Conservation (phyloP, 1,140 invertebrate genomes). For the Solenopsis invicta region DNA sequence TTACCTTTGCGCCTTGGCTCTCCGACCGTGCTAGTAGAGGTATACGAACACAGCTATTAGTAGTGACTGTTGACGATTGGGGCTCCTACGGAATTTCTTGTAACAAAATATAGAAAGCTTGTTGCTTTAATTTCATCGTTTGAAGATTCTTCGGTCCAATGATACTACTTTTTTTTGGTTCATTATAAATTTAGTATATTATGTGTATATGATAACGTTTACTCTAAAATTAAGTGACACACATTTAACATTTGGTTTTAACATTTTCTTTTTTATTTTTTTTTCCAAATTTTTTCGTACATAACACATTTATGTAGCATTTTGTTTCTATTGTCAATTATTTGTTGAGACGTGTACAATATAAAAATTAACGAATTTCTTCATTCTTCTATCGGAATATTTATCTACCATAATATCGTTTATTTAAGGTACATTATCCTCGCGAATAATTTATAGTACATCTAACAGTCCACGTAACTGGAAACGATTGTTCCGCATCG, state of each 20-base stretch:
- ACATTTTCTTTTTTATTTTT: neutral
- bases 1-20: neutral
- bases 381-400: neutral
- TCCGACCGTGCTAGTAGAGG: neutral
- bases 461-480: conserved; percentile 5
- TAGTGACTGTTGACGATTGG: neutral
- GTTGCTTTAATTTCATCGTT: too few relatives aligned
- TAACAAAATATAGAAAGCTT: neutral
- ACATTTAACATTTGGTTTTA: neutral
- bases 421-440: conserved; percentile 5
- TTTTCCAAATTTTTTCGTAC: neutral
- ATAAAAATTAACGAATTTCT: neutral
- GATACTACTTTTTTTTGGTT: neutral
- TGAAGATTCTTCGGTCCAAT: too few relatives aligned
- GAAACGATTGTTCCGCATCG: conserved; percentile 16
- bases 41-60: conserved; percentile 16
- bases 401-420: conserved; percentile 1
- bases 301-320: too few relatives aligned
- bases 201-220: neutral
- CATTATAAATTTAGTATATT: neutral
- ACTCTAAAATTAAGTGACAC: neutral
- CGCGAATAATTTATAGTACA: neutral
- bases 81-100: neutral
- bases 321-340: too few relatives aligned
- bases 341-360: neutral